Base-by-base conservation (phyloP, 2,113 vertebrate species). In the Platycercus adscitus region DNA sequence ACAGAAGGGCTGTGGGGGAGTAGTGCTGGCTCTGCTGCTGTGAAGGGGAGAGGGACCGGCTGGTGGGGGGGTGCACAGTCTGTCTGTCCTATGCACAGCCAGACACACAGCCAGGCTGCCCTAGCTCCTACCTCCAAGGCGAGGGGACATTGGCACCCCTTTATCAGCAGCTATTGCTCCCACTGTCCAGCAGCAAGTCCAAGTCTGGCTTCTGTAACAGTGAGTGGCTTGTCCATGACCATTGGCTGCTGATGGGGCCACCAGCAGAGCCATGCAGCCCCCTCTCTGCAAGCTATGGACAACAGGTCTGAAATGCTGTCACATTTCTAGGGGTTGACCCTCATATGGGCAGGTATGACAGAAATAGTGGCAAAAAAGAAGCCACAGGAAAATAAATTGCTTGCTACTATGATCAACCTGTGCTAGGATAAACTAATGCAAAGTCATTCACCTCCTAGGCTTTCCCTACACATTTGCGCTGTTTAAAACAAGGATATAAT, bases 221-320 rank as follows among this genome's bases (percentile, higher is more conserved):
- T 0, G 17, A 61, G 70, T 5, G 31, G 23, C 19, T 23, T 29
- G 52, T 26, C 56, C 9, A 2, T 4, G 16, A 56, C 2, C 35
- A 2, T 20, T 1, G 2, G 25, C 1, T 0, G 9, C 37, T 9
- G 47, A 5, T 3, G 44, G 63, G 5, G 5, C 16, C 52, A 23
- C 3, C 4, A 33, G 64, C 64, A 64, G 35, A 64, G 82, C 44
- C 58, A 46, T 0, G 9, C 19, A 37, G 35, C 19, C 37, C 53
- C 55, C 49, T 25, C 23, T 29, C 26, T n/a, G 29, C 53, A 17
- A 33, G 47, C 4, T 8, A 28, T 15, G 1, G n/a, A 17, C 41
- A 39, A 6, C 0, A 0, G 53, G 7, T 33, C 13, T 24, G 47
- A 81, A 63, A 28, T 7, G 20, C 11, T 16, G 8, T 14, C 1